Evolutionary conservation across 2,113 vertebrate genomes (phyloP).

Genomic region (Ciconia boyciana): DNA sequence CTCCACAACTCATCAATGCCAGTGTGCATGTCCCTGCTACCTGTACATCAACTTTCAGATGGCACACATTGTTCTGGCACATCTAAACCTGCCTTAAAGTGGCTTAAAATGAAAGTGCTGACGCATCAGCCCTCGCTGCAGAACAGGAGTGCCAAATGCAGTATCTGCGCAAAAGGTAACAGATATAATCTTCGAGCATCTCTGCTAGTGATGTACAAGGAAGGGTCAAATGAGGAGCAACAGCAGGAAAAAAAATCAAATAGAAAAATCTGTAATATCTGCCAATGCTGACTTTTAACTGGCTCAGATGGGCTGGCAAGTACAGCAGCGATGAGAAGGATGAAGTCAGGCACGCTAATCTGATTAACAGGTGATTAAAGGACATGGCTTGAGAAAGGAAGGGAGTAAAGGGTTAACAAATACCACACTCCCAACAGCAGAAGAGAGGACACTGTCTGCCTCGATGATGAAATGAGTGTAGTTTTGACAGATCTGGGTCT

Average conservation of each 20-base stretch:
- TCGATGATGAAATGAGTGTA: constrained; percentile 20
- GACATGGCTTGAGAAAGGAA: neutral
- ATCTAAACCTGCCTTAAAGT: neutral
- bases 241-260: neutral
- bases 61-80: neutral
- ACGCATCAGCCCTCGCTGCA: neutral
- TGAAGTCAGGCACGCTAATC: neutral
- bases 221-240: constrained; percentile 7
- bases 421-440: neutral
- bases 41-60: neutral
- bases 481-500: constrained; percentile 59
- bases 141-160: neutral
- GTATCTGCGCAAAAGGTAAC: accelerated
- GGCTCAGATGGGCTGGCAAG: neutral
- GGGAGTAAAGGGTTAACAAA: constrained; percentile 30
- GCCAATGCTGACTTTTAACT: neutral
- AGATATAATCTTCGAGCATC: neutral
- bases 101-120: neutral
- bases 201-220: neutral
- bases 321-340: neutral
- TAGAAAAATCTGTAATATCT: neutral
- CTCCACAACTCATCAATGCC: neutral
- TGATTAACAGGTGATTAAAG: constrained; percentile 33
- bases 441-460: neutral
- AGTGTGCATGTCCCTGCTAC: neutral